Conservation (phyloP, 2,113 vertebrate species). For the Oreocharis arfaki region DNA sequence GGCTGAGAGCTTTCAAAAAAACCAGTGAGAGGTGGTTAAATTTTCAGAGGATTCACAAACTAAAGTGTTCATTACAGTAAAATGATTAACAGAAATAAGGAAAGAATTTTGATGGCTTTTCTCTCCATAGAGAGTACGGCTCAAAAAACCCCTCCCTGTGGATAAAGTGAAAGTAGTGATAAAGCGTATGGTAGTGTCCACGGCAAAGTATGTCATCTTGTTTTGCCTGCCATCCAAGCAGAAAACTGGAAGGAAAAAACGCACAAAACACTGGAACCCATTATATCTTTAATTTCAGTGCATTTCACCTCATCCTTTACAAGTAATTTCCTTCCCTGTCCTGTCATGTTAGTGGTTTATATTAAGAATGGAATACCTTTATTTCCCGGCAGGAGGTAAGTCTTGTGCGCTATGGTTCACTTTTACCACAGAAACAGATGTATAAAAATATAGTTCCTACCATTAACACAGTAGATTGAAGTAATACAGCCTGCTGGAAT, state of each 20-base stretch:
- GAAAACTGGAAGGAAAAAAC: background rate
- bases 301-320: background rate
- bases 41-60: background rate
- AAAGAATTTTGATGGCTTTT: background rate
- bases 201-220: background rate
- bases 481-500: background rate
- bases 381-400: background rate
- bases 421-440: background rate
- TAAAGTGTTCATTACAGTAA: background rate
- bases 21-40: background rate
- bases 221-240: background rate
- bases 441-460: background rate
- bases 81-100: background rate
- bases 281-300: background rate
- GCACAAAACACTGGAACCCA: background rate
- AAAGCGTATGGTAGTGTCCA: background rate
- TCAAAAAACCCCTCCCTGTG: fast-evolving
- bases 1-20: background rate
- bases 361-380: background rate
- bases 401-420: background rate
- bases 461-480: background rate
- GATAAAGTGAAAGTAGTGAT: background rate
- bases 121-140: background rate
- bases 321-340: background rate
- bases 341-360: background rate